Evolutionary conservation across 1,140 invertebrate genomes (phyloP).

Genomic region (Penaeus indicus): DNA sequence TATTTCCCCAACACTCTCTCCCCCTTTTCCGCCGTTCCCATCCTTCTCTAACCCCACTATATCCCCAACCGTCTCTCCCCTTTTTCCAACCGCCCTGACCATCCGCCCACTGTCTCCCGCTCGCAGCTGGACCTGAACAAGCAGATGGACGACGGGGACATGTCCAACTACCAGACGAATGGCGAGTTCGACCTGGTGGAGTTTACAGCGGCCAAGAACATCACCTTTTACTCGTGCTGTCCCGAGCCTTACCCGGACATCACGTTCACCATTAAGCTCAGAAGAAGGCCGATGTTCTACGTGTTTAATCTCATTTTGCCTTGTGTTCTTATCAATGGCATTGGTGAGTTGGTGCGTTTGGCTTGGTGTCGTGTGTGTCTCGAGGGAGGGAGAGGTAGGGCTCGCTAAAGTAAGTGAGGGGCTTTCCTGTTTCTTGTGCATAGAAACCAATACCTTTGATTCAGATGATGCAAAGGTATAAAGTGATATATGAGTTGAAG

Average conservation of each 20-base stretch:
- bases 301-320: slow-evolving; percentile 92
- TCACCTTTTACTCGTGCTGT: slow-evolving; percentile 81
- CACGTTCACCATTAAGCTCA: slow-evolving; percentile 76
- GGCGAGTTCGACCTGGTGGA: slow-evolving; percentile 84
- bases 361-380: not conserved
- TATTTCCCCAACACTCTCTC: not conserved
- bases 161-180: slow-evolving; percentile 83
- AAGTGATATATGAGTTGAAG: too few relatives aligned
- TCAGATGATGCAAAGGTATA: too few relatives aligned
- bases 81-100: not conserved
- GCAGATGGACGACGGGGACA: slow-evolving; percentile 81
- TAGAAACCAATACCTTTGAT: too few relatives aligned
- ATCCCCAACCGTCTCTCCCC: not conserved
- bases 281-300: slow-evolving; percentile 88
- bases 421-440: too few relatives aligned
- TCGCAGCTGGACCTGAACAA: slow-evolving; percentile 79
- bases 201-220: slow-evolving; percentile 80
- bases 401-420: not conserved
- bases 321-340: slow-evolving; percentile 89
- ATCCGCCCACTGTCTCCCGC: not conserved
- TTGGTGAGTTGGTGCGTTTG: slow-evolving; percentile 74
- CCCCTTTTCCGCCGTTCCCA: not conserved
- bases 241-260: slow-evolving; percentile 77
- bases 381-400: not conserved
- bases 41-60: not conserved